Percentiles rank a stretch among this genome's conserved stretches.
These are phyloP conservation scores for Moxostoma hubbsi DNA, from an alignment of 2,797 vertebrate genomes.

Conservation along the genomic window DNA sequence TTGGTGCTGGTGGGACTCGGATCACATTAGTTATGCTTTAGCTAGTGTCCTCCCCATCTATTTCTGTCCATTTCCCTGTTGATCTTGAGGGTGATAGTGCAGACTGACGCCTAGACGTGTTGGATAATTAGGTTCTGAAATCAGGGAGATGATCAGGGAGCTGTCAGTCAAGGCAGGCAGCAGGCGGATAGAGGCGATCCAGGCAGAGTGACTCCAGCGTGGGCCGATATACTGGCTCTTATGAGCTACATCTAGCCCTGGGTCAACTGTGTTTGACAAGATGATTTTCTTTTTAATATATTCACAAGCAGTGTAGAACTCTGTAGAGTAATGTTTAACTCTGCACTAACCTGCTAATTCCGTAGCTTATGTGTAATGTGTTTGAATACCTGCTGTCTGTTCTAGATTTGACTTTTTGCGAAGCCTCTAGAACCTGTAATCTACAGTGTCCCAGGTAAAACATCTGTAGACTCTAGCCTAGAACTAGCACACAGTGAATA, in stretches of 20 bases:
- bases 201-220: background rate
- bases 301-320: no score
- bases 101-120: constrained; percentile 61
- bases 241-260: background rate
- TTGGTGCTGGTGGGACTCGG: background rate
- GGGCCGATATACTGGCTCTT: background rate
- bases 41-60: background rate
- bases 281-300: background rate
- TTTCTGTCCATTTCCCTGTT: constrained; percentile 38
- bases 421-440: constrained; percentile 12
- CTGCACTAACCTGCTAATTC: background rate
- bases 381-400: background rate
- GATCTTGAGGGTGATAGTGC: constrained; percentile 64
- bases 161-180: constrained; percentile 65
- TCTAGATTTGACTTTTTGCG: background rate
- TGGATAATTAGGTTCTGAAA: constrained; percentile 81
- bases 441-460: constrained; percentile 12
- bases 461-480: background rate
- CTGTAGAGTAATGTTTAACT: no score
- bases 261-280: background rate
- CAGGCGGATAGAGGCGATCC: background rate
- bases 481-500: constrained; percentile 12
- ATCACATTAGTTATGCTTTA: background rate
- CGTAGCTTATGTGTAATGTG: background rate
- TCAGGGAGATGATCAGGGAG: constrained; percentile 72